Base-by-base conservation (phyloP, 2,797 vertebrate genomes). In the Erpetoichthys calabaricus region DNA sequence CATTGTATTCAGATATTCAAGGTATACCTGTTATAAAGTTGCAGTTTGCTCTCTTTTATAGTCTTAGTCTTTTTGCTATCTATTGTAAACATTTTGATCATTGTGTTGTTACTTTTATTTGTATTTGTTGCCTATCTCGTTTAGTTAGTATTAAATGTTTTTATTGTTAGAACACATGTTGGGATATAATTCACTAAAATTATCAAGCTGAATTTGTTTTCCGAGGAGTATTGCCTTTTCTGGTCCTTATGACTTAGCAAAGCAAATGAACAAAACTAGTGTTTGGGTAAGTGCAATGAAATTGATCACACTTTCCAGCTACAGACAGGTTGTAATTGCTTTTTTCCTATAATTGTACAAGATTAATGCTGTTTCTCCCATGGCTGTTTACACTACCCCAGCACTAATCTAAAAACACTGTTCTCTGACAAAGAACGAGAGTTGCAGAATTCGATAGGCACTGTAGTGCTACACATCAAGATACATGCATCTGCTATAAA, bases 401-500 rank as follows among this genome's bases (percentile, higher is more conserved):
- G 67, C 58, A 56, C 70, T 79, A 67, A 74, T 82, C 77, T 80
- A 76, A 79, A 70, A 85, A 74, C 70, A 58, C 72, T 59, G 55
- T 67, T 75, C 65, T 68, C 62, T 75, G 68, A 77, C 80, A 74
- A 79, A 75, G 71, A 75, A 70, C 74, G 70, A 73, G 69, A 75
- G 73, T 67, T 73, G 63, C 64, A 67, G 80, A 87, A 83, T 83
- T 73, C 72, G 77, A 82, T 82, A 73, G 80, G 67, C 80, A 82
- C 85, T 80, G 77, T 68, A 70, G 78, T 73, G 80, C 84, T 80
- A 75, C 81, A 81, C 80, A 85, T 84, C 84, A 81, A 86, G 88
- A 92, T 90, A 80, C 86, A 89, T 90, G 91, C 84, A 85, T 90
- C 87, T 89, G 88, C 90, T 93, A 89, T 90, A 86, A 88, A 87